Evolutionary conservation across 2,888 invertebrate genomes (phyloP).

Genomic region (Polydrusus tereticollis): DNA sequence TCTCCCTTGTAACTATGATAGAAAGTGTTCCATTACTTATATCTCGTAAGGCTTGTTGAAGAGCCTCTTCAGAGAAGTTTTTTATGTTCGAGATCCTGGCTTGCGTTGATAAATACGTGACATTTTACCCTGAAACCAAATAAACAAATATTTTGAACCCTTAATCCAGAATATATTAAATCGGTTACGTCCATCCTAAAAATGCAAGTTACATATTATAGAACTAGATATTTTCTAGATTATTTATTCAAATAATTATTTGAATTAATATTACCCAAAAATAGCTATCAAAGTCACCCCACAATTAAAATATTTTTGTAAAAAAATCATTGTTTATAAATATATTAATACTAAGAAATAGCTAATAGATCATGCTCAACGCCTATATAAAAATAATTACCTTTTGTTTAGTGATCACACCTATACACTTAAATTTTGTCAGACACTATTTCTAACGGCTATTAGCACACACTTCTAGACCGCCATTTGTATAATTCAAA

Average conservation of each 20-base stretch:
- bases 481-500: not conserved
- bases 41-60: not conserved
- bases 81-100: not conserved
- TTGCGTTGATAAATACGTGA: not conserved
- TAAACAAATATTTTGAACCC: not conserved
- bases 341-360: not conserved
- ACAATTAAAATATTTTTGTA: not conserved
- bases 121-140: not conserved
- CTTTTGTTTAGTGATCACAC: not conserved
- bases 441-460: not conserved
- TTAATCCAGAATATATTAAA: not conserved
- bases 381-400: not conserved
- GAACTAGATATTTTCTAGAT: not conserved
- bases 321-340: not conserved
- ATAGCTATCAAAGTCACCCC: not conserved
- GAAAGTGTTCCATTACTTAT: not conserved
- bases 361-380: not conserved
- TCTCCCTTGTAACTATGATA: slow-evolving; percentile 34
- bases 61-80: not conserved
- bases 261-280: not conserved
- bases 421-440: not conserved
- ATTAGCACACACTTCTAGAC: not conserved
- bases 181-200: not conserved
- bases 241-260: not conserved
- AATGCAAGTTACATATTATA: not conserved